phyloP scores from a whole-genome alignment of 2,113 vertebrate species.

The Mirza zaza region DNA sequence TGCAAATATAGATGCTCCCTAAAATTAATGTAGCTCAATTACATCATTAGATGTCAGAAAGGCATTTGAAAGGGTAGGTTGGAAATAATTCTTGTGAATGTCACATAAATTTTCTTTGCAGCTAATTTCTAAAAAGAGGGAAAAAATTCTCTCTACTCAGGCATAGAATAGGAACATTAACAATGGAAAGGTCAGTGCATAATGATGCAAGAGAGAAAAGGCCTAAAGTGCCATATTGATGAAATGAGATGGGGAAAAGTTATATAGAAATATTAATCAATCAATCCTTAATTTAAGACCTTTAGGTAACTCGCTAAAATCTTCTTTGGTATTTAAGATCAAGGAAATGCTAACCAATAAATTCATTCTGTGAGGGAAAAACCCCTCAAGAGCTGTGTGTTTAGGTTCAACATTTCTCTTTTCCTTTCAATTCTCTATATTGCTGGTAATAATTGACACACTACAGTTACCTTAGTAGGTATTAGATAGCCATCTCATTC shows the following conservation, averaged over 20 bases:
- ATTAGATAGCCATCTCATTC: not conserved
- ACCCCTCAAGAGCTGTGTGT: not conserved
- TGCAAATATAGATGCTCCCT: conserved; percentile 60
- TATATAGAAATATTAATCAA: conserved; percentile 73
- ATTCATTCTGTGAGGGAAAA: conserved; percentile 3
- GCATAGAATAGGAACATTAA: conserved; percentile 76
- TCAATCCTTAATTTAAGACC: conserved; percentile 73
- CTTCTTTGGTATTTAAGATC: conserved; percentile 62
- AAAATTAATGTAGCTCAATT: conserved; percentile 73
- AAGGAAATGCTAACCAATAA: conserved; percentile 58
- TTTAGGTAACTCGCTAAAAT: conserved; percentile 60
- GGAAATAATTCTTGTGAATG: conserved; percentile 77
- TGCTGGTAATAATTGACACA: not conserved
- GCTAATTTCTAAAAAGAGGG: conserved; percentile 72
- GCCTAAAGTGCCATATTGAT: conserved; percentile 73
- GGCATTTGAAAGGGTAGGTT: conserved; percentile 74
- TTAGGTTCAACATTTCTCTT: conserved; percentile 43
- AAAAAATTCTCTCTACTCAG: conserved; percentile 70
- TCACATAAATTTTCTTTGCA: conserved; percentile 78
- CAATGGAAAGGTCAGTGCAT: conserved; percentile 80
- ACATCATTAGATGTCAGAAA: conserved; percentile 73
- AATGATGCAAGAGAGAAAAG: conserved; percentile 74
- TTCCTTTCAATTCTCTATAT: not conserved
- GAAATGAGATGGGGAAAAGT: conserved; percentile 65
- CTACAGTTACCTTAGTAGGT: not conserved